A percentile compares a stretch with the other conserved stretches of the same genome.
These are phyloP conservation scores for Neuroterus valhalla DNA, from an alignment of 1,140 invertebrate genomes.

Conservation along the genomic window DNA sequence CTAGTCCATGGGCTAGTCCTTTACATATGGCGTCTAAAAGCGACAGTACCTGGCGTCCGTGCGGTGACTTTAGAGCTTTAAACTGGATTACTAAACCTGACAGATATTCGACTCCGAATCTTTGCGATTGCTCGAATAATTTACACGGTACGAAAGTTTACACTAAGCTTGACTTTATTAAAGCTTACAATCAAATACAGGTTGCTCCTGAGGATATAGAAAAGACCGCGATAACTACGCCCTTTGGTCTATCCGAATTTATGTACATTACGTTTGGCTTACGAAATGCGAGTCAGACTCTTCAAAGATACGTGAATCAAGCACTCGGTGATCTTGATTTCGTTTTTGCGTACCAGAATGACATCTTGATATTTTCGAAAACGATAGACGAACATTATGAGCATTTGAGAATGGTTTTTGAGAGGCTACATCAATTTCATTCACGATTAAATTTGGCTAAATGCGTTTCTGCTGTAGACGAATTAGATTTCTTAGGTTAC, in stretches of 20 bases:
- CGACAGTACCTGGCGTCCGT: neutral
- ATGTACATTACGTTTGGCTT: slow-evolving; percentile 62
- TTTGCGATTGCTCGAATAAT: neutral
- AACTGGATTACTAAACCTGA: neutral
- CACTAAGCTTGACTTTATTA: slow-evolving; percentile 68
- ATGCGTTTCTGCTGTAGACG: neutral
- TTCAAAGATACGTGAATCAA: slow-evolving; percentile 70
- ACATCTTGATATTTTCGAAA: neutral
- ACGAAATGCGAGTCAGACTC: slow-evolving; percentile 56
- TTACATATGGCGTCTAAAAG: neutral
- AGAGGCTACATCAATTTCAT: neutral
- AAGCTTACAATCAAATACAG: slow-evolving; percentile 73
- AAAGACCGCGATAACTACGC: slow-evolving; percentile 62
- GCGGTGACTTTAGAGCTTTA: neutral
- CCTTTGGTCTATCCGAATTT: slow-evolving; percentile 64
- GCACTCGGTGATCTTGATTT: slow-evolving; percentile 43
- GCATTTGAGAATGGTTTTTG: neutral
- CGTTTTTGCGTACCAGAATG: neutral
- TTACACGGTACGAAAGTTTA: slow-evolving; percentile 69
- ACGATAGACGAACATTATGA: neutral
- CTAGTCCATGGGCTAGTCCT: neutral
- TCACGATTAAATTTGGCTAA: neutral
- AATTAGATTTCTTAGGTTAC: too few species aligned
- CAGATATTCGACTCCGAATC: slow-evolving; percentile 46
- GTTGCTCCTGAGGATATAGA: slow-evolving; percentile 53